These are phyloP conservation scores for Hypomecis punctinalis DNA, from an alignment of 2,888 invertebrate genomes.

Conservation along the genomic window DNA sequence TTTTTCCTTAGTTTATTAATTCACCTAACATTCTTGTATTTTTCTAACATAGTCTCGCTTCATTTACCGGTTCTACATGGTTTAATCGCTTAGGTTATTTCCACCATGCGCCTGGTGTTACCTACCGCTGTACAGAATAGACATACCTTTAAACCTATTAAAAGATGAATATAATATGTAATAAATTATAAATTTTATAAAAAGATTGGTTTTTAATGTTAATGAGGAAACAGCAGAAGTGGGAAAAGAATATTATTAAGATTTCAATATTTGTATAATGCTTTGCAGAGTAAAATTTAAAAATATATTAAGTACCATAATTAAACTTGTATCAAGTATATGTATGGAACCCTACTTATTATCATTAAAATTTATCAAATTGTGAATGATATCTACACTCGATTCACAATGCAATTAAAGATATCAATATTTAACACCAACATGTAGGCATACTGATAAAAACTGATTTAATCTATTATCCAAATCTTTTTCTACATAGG, in stretches of 20 bases:
- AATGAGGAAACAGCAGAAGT: too few species aligned
- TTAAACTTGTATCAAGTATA: too few species aligned
- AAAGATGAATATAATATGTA: too few species aligned
- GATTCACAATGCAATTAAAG: slow-evolving; percentile 11
- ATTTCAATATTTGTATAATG: too few species aligned
- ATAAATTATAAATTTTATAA: too few species aligned
- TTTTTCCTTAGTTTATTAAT: neutral
- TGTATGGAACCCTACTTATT: neutral
- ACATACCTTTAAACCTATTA: too few species aligned
- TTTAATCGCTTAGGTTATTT: slow-evolving; percentile 39
- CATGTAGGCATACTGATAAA: neutral
- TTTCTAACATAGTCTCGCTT: neutral
- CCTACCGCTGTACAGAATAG: neutral
- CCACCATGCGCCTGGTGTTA: slow-evolving; percentile 40
- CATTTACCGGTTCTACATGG: slow-evolving; percentile 11
- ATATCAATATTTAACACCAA: slow-evolving; percentile 9
- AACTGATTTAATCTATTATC: neutral
- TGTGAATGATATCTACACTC: neutral
- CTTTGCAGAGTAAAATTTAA: too few species aligned
- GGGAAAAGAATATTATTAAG: too few species aligned
- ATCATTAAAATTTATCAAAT: slow-evolving; percentile 11
- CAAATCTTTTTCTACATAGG: neutral
- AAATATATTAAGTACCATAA: neutral
- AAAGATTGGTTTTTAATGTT: too few species aligned
- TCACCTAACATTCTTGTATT: neutral